Evolutionary conservation across 2,113 vertebrate genomes (phyloP).

Genomic region (Thryonomys swinderianus): DNA sequence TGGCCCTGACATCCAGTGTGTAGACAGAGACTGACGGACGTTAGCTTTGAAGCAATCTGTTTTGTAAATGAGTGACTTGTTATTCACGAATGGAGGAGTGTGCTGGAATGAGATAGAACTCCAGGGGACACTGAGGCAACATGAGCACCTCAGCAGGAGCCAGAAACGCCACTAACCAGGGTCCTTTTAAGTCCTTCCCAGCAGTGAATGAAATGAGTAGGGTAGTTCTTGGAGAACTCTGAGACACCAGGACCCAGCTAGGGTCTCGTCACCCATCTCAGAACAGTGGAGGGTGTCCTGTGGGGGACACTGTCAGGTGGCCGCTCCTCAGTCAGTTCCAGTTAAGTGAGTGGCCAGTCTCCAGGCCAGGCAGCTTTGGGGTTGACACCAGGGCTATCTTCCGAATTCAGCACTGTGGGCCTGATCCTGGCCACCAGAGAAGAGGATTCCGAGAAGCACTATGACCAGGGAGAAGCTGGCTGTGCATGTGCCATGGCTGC

Average conservation of each 20-base stretch:
- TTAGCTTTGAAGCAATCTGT: not conserved
- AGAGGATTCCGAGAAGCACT: fast-evolving
- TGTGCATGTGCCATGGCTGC: fast-evolving
- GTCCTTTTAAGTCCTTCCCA: not conserved
- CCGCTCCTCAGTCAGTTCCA: not conserved
- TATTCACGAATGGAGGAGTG: fast-evolving
- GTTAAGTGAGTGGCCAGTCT: no score
- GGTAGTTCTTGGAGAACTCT: not conserved
- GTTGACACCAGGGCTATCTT: no score
- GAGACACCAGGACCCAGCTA: fast-evolving
- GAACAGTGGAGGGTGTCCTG: not conserved
- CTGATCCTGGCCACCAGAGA: not conserved
- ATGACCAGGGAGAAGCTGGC: fast-evolving
- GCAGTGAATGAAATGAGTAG: no score
- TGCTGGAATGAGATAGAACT: not conserved
- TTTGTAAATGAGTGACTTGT: fast-evolving
- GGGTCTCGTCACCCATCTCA: not conserved
- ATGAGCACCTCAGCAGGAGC: no score
- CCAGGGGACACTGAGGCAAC: no score
- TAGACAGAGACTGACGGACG: not conserved
- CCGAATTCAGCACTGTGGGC: not conserved
- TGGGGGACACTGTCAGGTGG: no score
- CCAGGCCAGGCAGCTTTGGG: fast-evolving
- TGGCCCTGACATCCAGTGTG: not conserved
- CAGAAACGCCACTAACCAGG: not conserved